These are phyloP conservation scores for Lamprotornis superbus DNA, from an alignment of 2,113 vertebrate genomes.

Conservation along the genomic window DNA sequence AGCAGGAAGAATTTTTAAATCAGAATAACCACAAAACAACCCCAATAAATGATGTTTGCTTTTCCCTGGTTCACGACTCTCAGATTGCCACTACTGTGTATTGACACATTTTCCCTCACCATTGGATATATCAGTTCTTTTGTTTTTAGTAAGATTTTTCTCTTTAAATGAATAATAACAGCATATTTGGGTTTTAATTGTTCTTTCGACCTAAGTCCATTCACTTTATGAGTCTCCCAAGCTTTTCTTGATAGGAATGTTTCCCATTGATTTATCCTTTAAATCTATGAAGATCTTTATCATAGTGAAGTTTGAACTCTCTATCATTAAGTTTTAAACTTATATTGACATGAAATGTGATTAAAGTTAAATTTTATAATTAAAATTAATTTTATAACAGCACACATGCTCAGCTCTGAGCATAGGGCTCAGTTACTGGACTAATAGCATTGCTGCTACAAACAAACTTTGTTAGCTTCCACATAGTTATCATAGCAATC, in stretches of 20 bases:
- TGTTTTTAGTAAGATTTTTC: background rate
- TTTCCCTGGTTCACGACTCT: background rate
- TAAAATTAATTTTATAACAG: constrained; percentile 9
- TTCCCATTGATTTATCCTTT: background rate
- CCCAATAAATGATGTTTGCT: background rate
- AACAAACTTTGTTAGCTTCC: constrained; percentile 46
- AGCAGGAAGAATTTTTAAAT: background rate
- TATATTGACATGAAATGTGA: constrained; percentile 4
- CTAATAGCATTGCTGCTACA: constrained; percentile 28
- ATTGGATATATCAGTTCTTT: background rate
- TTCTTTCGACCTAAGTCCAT: background rate
- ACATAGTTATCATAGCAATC: constrained; percentile 40
- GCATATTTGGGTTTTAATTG: background rate
- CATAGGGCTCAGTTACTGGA: background rate
- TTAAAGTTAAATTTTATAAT: constrained; percentile 20
- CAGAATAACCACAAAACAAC: background rate
- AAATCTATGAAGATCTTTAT: background rate
- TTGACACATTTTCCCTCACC: background rate
- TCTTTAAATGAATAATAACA: background rate
- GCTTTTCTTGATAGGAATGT: background rate
- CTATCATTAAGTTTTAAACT: constrained; percentile 6
- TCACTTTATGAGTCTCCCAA: background rate
- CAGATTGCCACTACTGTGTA: background rate
- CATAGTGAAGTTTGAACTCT: background rate
- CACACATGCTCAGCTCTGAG: background rate